Evolutionary conservation across 2,797 vertebrate genomes (phyloP), one percentile per base, ranked within the genome.

Genomic region (Tolypeutes matacus): DNA sequence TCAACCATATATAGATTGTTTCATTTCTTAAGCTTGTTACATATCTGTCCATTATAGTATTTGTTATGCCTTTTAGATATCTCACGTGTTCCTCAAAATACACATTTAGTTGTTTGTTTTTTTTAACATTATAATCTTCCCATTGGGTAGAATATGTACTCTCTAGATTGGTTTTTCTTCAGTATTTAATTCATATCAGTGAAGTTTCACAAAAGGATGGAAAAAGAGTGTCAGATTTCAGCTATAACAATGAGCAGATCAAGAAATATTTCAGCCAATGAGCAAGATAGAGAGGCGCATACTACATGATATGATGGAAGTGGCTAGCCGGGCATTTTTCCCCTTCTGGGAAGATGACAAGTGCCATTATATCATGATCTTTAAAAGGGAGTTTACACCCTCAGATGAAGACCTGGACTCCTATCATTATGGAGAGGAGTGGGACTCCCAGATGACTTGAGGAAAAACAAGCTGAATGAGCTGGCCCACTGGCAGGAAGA

Each of bases 371-470:
- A 99, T 99, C 29, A 99, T 99, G 99, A 98, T 99, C 75, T 99
- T 99, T 95, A 99, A 99, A 96, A 99, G 99, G 99, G 99, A 99
- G 97, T 99, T 99, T 60, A 99, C 99, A 0, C 99, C 99, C 0
- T 99, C 99, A 0, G 99, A 99, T 60, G 99, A 99, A 89, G 99
- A 99, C 97, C 98, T 99, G 96, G 99, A 99, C 25, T 99, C 99
- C 0, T 99, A 99, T 89, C 99, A 99, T 27, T 99, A 98, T 27
- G 99, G 99, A 15, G 99, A 99, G 80, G 99, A 99, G 88, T 99
- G 99, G 99, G 98, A 99, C 95, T 99, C 99, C 0, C 95, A 98
- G 87, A 98, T 99, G 91, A 99, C 99, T 0, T 0, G 99, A 99
- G 96, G 98, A 99, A 78, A 98, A 98, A 99, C 25, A 98, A 97